Evolutionary conservation across 2,797 vertebrate genomes (phyloP).

Genomic region (Carapus acus): DNA sequence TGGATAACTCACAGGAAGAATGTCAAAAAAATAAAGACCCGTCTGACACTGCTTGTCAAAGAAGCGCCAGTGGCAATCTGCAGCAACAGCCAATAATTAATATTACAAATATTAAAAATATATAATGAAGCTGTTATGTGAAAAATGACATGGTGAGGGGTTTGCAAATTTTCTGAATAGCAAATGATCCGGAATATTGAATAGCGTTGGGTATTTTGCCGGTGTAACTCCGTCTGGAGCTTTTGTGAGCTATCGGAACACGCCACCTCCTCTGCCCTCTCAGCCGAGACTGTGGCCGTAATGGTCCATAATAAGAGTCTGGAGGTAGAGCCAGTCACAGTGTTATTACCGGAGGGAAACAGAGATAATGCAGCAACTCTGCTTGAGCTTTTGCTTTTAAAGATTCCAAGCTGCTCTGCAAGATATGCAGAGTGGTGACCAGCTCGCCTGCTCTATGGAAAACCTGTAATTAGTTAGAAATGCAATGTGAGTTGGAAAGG

Average conservation of each 20-base stretch:
- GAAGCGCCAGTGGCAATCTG: constrained; percentile 25
- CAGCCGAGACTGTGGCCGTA: constrained; percentile 62
- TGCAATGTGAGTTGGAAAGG: constrained; percentile 48
- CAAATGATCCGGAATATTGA: constrained; percentile 11
- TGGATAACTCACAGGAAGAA: constrained; percentile 34
- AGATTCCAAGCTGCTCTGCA: constrained; percentile 49
- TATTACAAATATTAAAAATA: background rate
- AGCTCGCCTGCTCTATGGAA: constrained; percentile 48
- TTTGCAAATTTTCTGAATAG: constrained; percentile 7
- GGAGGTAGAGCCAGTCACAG: constrained; percentile 56
- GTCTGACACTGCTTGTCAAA: constrained; percentile 23
- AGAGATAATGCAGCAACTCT: constrained; percentile 52
- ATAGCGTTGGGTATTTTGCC: constrained; percentile 23
- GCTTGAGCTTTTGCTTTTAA: constrained; percentile 57
- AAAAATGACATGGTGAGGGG: background rate
- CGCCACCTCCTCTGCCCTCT: constrained; percentile 60
- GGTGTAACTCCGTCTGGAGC: constrained; percentile 30
- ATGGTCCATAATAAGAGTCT: constrained; percentile 67
- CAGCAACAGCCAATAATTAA: constrained; percentile 1
- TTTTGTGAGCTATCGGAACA: constrained; percentile 60
- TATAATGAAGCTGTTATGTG: background rate
- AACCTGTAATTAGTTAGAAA: constrained; percentile 70
- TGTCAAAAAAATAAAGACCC: constrained; percentile 18
- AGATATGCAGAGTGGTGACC: constrained; percentile 62
- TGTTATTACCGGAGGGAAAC: constrained; percentile 54